Evolutionary conservation across 2,797 vertebrate species (phyloP), one percentile per base, ranked within the genome.

Genomic region (Phoeniculus purpureus): DNA sequence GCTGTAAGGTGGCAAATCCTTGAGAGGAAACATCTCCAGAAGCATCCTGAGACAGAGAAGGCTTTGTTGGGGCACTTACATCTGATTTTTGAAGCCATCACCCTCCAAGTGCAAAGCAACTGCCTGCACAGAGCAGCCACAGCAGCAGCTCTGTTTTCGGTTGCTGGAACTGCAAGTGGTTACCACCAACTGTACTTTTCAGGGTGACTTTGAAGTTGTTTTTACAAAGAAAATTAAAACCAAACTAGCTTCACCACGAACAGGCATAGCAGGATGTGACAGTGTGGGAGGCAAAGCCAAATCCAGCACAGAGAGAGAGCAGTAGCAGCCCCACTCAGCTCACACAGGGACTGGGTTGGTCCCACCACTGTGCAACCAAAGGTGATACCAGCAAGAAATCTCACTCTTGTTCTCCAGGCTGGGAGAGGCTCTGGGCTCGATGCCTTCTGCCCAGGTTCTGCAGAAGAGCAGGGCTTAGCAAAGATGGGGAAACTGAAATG

Each of bases 331-430:
- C n/a, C 27, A 3, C 16, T 1, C 2, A 0, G 29, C 48, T 60
- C 25, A 54, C 54, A 22, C 14, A 3, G 0, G n/a, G 52, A 23
- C 29, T 12, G 40, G 29, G 19, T 26, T 61, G 31, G 27, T 65
- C 59, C 47, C 15, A 27, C 18, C 17, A 10, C 12, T 1, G 0
- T 13, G 7, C 0, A 0, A n/a, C 29, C 1, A 1, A 50, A 14
- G 50, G 15, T 2, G 2, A 43, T 4, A 50, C 13, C 71, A 55
- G 40, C 22, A 54, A 59, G 47, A 8, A 27, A 22, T 21, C 47
- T 37, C 0, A 1, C 52, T 22, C 54, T 56, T 66, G 32, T 48
- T 56, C 60, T 76, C 22, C 2, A 3, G 22, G 13, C 50, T 72
- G 43, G n/a, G 60, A 66, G 32, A 34, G 5, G 27, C 43, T 50